These are phyloP conservation scores for Erpornis zantholeuca DNA, from an alignment of 2,113 vertebrate species.

Conservation along the genomic window DNA sequence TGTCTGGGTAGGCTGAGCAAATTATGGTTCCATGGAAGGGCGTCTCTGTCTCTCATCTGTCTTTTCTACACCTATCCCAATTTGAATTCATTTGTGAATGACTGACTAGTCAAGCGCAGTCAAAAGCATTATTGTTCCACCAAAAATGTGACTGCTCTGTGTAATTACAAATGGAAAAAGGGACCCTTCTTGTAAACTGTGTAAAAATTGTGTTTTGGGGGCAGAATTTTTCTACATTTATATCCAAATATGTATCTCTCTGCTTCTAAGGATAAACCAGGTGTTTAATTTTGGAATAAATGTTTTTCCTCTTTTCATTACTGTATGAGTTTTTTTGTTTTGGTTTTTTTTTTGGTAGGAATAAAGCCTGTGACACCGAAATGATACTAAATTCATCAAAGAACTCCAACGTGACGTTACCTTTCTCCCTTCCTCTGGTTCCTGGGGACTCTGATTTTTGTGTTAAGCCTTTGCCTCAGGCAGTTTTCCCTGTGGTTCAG, in stretches of 20 bases:
- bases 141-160: not conserved
- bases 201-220: not conserved
- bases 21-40: not conserved
- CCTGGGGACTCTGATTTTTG: conserved; percentile 69
- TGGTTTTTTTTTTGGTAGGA: conserved; percentile 31
- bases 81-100: not conserved
- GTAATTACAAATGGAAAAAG: not conserved
- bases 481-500: conserved; percentile 27
- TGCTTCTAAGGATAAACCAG: not conserved
- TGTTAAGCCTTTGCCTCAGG: conserved; percentile 45
- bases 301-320: not conserved
- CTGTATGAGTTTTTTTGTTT: not conserved
- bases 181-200: not conserved
- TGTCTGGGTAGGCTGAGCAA: not conserved
- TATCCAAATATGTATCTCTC: not conserved
- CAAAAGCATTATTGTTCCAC: not conserved
- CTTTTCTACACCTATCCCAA: not conserved
- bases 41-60: not conserved
- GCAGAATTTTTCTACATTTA: not conserved
- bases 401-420: not conserved
- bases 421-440: conserved; percentile 39
- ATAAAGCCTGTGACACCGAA: not conserved
- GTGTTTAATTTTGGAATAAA: not conserved
- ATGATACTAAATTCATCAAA: not conserved
- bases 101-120: not conserved